Base-by-base conservation (phyloP, 2,888 invertebrate species). In the Luperina testacea region DNA sequence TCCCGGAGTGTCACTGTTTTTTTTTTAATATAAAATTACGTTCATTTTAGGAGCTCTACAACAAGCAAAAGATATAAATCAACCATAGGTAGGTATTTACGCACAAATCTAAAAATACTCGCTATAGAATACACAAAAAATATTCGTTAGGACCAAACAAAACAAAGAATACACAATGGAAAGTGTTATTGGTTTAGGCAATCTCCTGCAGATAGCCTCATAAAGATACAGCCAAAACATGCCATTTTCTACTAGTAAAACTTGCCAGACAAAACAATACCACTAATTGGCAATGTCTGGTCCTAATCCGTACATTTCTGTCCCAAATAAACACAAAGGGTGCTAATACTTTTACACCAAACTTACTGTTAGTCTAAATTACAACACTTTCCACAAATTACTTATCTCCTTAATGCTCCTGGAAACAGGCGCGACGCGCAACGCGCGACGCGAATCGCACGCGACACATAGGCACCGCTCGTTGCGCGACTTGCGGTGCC, bases 241-340 rank as follows among this genome's bases (percentile, higher is more conserved):
- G 48, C n/a, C 11, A 57, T 57, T 83, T 53, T 61, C 70, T 1
- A 20, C 38, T 42, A 13, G 27, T 71, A 65, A 64, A 32, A 17
- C 42, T 78, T 57, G 24, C 48, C 80, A 70, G 57, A 81, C 65
- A 27, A 72, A 80, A 81, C 38, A 68, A 71, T 68, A 45, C 57
- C 17, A 69, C 75, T 82, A 83, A 83, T 85, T 83, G 72, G 64
- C 68, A 69, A 51, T 27, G 64, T 72, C 81, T 76, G 53, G 45
- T 81, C 69, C 71, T 76, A 71, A 71, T 76, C 45, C 51, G 17
- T 20, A 69, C 64, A 57, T 51, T 71, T 69, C 51, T 51, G 81
- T 70, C 63, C 75, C 69, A 75, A 85, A 48, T 85, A 80, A 78
- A 76, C 68, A 65, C 11, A 48, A 71, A 77, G 61, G 59, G 64